Evolutionary conservation across 2,797 vertebrate species (phyloP), one percentile per base, ranked within the genome.

Genomic region (Malacoctenus gilli): DNA sequence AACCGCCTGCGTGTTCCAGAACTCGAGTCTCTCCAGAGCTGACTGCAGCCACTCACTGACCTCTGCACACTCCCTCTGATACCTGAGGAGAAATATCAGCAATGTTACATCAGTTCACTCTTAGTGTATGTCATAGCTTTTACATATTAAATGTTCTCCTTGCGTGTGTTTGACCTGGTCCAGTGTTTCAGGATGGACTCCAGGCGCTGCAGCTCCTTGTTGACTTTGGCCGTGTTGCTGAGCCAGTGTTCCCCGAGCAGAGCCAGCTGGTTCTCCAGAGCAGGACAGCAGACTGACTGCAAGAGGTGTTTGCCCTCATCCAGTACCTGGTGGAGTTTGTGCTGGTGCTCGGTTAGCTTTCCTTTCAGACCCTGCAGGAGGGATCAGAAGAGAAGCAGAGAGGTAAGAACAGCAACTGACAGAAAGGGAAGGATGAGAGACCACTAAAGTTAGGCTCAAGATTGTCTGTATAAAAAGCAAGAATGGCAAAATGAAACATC

Each of bases 1-100:
- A 32, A 98, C 91, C 1, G 96, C 97, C 74, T 98, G 95, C 2
- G 95, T 93, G 79, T 92, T 95, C 97, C 97, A 99, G 79, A 97
- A 98, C 43, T 95, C 93, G 49, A 99, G 89, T 7, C 89, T 90
- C 21, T 96, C 94, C 83, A 93, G 91, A 64, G 97, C 95, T 1
- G 93, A 94, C 1, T 94, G 93, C 36, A 99, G 84, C 97, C 97
- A 99, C 15, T 89, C 89, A 34, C 75, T 85, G 2, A 99, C 88
- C 66, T 96, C 95, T 16, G 80, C 84, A 57, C 92, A 95, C 68
- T 98, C 95, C 47, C 81, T 94, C 70, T 98, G 95, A 74, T 98
- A 99, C 75, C 97, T 99, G 52, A 3, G 59, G n/a, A 2, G 56
- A 34, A 53, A 76, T 9, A 28, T 9, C 6, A 5, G 9, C 25